Percentiles rank a stretch among this genome's conserved stretches.
phyloP scores from a whole-genome alignment of 2,888 invertebrate species.

The Plebejus argus region DNA sequence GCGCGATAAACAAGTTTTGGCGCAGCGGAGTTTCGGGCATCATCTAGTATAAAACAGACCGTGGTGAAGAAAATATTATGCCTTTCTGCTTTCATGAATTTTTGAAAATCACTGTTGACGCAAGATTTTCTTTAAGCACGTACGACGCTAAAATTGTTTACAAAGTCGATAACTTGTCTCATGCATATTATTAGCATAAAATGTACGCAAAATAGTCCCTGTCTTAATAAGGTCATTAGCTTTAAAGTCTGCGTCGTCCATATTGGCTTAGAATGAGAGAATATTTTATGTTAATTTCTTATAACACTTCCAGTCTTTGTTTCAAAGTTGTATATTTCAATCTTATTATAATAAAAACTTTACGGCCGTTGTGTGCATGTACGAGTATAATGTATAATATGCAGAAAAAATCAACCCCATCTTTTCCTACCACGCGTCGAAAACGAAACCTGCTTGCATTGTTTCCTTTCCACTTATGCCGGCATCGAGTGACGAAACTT shows the following conservation, averaged over 20 bases:
- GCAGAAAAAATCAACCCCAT: too few species aligned
- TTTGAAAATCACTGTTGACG: background rate
- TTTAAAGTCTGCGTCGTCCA: background rate
- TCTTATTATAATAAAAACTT: background rate
- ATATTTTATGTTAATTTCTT: background rate
- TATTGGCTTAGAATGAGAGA: background rate
- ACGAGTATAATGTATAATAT: too few species aligned
- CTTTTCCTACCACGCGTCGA: too few species aligned
- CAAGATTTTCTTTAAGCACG: background rate
- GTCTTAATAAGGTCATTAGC: background rate
- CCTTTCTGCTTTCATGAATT: too few species aligned
- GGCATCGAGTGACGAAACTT: too few species aligned
- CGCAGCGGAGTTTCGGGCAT: too few species aligned
- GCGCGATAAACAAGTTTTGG: too few species aligned
- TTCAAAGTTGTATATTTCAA: background rate
- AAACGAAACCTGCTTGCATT: too few species aligned
- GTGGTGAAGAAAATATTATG: too few species aligned
- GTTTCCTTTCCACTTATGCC: too few species aligned
- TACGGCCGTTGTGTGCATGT: too few species aligned
- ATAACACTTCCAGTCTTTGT: background rate
- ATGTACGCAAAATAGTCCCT: background rate
- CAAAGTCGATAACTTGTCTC: background rate
- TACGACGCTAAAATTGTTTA: background rate
- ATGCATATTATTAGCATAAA: slow-evolving; percentile 1
- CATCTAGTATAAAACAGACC: too few species aligned